Evolutionary conservation across 2,113 vertebrate species (phyloP).

Genomic region (Serinus canaria): DNA sequence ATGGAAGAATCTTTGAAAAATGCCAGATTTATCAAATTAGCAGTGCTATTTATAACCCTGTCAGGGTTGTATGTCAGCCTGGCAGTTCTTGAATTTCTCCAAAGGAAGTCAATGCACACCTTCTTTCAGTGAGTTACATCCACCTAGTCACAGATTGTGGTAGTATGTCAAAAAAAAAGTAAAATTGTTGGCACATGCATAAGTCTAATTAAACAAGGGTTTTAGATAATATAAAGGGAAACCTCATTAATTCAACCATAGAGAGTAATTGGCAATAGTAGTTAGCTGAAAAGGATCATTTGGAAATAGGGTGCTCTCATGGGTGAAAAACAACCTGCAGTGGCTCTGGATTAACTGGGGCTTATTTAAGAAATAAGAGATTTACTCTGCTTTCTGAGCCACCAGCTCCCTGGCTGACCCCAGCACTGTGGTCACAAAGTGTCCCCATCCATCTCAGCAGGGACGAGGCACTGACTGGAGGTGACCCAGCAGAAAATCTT

Average conservation of each 20-base stretch:
- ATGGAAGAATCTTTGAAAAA: not conserved
- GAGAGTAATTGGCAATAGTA: not conserved
- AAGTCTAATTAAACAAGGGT: not conserved
- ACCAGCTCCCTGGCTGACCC: not conserved
- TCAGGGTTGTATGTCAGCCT: not conserved
- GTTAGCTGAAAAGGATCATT: not conserved
- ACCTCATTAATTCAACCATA: not conserved
- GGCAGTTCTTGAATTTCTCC: not conserved
- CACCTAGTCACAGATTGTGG: not conserved
- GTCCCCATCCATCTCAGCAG: not conserved
- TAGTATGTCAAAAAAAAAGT: not conserved
- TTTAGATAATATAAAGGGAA: not conserved
- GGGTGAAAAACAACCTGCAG: not conserved
- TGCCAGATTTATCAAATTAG: not conserved
- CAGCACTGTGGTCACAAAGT: not conserved
- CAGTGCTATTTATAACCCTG: not conserved
- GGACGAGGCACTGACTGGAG: not conserved
- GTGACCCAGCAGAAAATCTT: not conserved
- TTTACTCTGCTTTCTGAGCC: not conserved
- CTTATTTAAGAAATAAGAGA: not conserved
- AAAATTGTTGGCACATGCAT: not conserved
- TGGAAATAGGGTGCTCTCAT: not conserved
- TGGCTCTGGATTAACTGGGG: not conserved
- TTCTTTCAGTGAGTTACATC: not conserved
- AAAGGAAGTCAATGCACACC: not conserved